Evolutionary conservation across 35 echinoderm and acorn worm species (phyloP), one percentile per base, ranked within the genome.

Genomic region (Acanthaster planci): DNA sequence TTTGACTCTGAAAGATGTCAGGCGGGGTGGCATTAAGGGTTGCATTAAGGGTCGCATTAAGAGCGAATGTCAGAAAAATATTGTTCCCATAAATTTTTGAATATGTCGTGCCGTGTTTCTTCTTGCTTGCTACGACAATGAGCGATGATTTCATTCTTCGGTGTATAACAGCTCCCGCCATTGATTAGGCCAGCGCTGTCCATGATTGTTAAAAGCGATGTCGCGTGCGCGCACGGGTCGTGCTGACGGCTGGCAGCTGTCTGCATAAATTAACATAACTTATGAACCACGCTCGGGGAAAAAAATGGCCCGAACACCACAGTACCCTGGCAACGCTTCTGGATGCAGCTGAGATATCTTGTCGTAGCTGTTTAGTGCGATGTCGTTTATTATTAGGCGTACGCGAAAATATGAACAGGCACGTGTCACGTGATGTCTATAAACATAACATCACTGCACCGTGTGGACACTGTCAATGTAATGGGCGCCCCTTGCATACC

Each of bases 221-320:
- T 72, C 64, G 64, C 64, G 64, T 72, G 64, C 26, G 10, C 29
- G 34, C 64, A 72, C 64, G 64, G 64, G 64, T 29, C 23, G 64
- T 35, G 64, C 64, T 26, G 23, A 7, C 64, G 64, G 26, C 30
- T 2, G 64, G 23, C 64, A 72, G 64, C 64, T 72, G 64, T 34
- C 64, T 72, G 64, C 64, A 72, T 72, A 72, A 35, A 72, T 72
- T 72, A 72, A 26, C 26, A 72, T 26, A 72, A 72, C 64, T 72
- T 72, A 72, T 34, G 64, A 72, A 27, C 30, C 34, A 26, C 34
- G 34, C 26, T 14, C 22, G 30, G 30, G 30, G 29, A 26, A 47
- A 47, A 47, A 47, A 12, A 47, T 47, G 64, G 64, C 64, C 64
- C 14, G 18, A 72, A 72, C 18, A 29, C 42, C 7, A 72, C 64